These are phyloP conservation scores for Pandion haliaetus DNA, from an alignment of 2,113 vertebrate species.

Conservation along the genomic window DNA sequence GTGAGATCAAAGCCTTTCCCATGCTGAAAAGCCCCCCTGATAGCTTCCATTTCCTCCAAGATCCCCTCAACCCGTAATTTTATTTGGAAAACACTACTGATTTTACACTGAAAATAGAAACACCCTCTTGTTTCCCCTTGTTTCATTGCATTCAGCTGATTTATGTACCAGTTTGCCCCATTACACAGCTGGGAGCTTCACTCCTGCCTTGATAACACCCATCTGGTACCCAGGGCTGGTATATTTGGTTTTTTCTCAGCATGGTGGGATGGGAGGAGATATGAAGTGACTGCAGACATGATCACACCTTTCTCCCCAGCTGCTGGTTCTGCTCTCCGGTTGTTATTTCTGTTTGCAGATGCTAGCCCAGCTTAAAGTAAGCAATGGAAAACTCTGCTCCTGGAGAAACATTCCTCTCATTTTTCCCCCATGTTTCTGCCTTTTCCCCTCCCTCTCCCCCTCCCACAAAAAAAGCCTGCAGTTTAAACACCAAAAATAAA, in stretches of 20 bases:
- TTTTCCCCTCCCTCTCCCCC: slow-evolving; percentile 3
- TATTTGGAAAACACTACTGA: not conserved
- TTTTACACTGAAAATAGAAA: not conserved
- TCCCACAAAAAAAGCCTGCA: slow-evolving; percentile 18
- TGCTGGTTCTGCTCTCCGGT: slow-evolving; percentile 6
- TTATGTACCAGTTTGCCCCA: not conserved
- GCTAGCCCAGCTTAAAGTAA: slow-evolving; percentile 19
- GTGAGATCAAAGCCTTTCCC: not conserved
- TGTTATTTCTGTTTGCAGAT: slow-evolving; percentile 10
- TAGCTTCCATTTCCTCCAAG: not conserved
- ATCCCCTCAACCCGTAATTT: not conserved
- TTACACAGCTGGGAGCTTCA: not conserved
- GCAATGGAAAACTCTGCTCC: slow-evolving; percentile 64
- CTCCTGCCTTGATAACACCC: not conserved
- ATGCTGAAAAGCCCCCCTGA: rapidly evolving
- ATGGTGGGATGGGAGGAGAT: not conserved
- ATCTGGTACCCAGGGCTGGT: not conserved
- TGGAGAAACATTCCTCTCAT: slow-evolving; percentile 15
- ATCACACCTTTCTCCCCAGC: not conserved
- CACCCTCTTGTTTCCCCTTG: not conserved
- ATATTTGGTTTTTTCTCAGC: not conserved
- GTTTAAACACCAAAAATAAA: slow-evolving; percentile 68
- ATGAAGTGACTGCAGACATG: not conserved
- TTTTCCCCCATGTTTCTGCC: slow-evolving; percentile 11
- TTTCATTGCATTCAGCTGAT: not conserved